Base-by-base conservation (phyloP, 2,797 vertebrate species). In the Sarcophilus harrisii region DNA sequence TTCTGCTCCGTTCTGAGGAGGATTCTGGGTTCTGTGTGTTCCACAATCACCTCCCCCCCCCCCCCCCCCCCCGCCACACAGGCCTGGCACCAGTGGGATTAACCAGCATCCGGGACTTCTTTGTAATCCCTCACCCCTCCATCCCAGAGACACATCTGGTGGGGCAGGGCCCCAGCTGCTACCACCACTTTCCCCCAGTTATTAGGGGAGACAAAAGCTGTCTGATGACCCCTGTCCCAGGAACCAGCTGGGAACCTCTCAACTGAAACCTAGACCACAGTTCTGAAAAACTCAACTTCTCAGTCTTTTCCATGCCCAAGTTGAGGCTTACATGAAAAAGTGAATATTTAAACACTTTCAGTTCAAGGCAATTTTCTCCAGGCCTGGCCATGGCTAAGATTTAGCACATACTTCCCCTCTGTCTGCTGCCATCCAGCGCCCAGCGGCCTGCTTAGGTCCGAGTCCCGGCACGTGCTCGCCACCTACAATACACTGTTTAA, bases 101-200 rank as follows among this genome's bases (percentile, higher is more conserved):
- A 97, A 98, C 93, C 96, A 96, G 97, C 96, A 95, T 28, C 92
- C 93, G 73, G 91, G 81, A 0, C 58, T 93, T 94, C 92, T 96
- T 97, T 97, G 97, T 97, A 57, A 96, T 92, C 92, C 60, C 93
- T 96, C 95, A 92, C 96, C 96, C 95, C 95, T 91, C 57, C 57
- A 95, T 96, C 95, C 0, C 32, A 95, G n/a, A 91, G 97, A 60
- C 97, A 96, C 97, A 97, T 93, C 96, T 98, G 97, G 95, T 96
- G 94, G 0, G 8, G 11, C 9, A 0, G 93, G 96, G 95, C 95
- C 98, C 95, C 98, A 98, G 98, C 97, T 98, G 98, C 92, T 96
- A 91, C 24, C 94, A 92, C 91, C 94, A 94, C 94, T 93, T 96
- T 94, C 96, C 92, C 94, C 27, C 14, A 62, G 30, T 95, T 90